These are phyloP conservation scores for Drosophila prosaltans DNA, from an alignment of 1,140 invertebrate genomes.

Conservation along the genomic window DNA sequence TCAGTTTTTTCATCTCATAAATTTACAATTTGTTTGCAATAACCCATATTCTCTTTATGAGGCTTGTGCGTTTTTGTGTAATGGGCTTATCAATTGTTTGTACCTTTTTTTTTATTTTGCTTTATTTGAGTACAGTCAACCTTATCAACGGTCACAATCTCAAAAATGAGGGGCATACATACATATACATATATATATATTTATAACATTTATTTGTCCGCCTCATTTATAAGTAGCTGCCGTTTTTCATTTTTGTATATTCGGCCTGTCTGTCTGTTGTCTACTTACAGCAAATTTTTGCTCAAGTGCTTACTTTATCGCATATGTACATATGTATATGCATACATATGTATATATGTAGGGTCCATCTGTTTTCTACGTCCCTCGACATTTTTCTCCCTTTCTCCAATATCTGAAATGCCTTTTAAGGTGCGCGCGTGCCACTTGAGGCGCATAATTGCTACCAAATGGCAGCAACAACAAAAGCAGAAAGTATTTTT, in stretches of 20 bases:
- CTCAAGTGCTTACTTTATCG: slow-evolving; percentile 46
- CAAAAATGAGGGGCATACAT: slow-evolving; percentile 39
- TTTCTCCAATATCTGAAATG: slow-evolving; percentile 8
- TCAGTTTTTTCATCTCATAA: slow-evolving; percentile 9
- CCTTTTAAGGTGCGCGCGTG: slow-evolving; percentile 30
- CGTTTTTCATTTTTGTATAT: slow-evolving; percentile 3
- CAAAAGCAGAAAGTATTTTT: slow-evolving; percentile 7
- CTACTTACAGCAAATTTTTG: slow-evolving; percentile 46
- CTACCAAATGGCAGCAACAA: slow-evolving; percentile 11
- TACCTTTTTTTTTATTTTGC: slow-evolving; percentile 33
- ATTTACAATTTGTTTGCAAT: slow-evolving; percentile 27
- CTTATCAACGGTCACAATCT: slow-evolving; percentile 62
- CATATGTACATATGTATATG: neutral
- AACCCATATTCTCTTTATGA: slow-evolving; percentile 27
- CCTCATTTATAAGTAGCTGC: slow-evolving; percentile 37
- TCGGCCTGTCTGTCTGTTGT: slow-evolving; percentile 34
- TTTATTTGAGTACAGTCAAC: slow-evolving; percentile 27
- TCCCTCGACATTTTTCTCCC: neutral
- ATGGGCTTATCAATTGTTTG: slow-evolving; percentile 61
- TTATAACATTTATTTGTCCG: slow-evolving; percentile 32
- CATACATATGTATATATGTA: neutral
- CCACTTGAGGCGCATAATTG: slow-evolving; percentile 60
- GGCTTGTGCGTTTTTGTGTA: slow-evolving; percentile 29
- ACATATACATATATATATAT: slow-evolving; percentile 1
- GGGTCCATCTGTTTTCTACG: neutral